Evolutionary conservation across 2,888 invertebrate genomes (phyloP), one percentile per base, ranked within the genome.

Genomic region (Smittia sp.): DNA sequence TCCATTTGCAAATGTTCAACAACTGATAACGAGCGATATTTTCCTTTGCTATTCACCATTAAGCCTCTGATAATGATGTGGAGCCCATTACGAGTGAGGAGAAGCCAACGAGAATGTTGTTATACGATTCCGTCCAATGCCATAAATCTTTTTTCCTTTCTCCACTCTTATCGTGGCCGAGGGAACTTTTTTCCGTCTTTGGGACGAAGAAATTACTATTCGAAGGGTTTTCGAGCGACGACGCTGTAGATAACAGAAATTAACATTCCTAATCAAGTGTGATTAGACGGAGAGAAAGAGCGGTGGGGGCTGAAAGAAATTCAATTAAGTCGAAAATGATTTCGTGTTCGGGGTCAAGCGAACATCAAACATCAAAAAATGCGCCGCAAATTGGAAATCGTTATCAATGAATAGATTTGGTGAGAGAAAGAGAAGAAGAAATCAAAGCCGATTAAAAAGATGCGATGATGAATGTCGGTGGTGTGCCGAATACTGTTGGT

Each of bases 251-350:
- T 46, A 46, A 46, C 46, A 46, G n/a, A 46, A 46, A 46, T 46
- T 46, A 46, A 46, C 46, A 46, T 46, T 46, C 46, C 46, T 46
- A 46, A 46, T 46, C 46, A 46, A 46, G 9, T n/a, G n/a, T 46
- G 46, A 46, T 46, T 46, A 46, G 46, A 46, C 3, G 9, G 32
- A 32, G 9, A 32, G 32, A 32, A 9, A 32, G 32, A n/a, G 15
- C 46, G 13, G 46, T 15, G 2, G 46, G 46, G 46, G 46, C n/a
- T 46, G 46, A 46, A 46, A 46, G 46, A 46, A 46, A 46, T 46
- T 46, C 46, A 46, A 46, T 46, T 46, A 46, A 46, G 46, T 46
- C 46, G 46, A 46, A 46, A 46, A 46, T 46, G n/a, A 46, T 46
- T 46, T 46, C 15, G 46, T 46, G 13, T 46, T 46, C 15, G 46